These are phyloP conservation scores for Cydia fagiglandana DNA, from an alignment of 1,140 invertebrate species.

Conservation along the genomic window DNA sequence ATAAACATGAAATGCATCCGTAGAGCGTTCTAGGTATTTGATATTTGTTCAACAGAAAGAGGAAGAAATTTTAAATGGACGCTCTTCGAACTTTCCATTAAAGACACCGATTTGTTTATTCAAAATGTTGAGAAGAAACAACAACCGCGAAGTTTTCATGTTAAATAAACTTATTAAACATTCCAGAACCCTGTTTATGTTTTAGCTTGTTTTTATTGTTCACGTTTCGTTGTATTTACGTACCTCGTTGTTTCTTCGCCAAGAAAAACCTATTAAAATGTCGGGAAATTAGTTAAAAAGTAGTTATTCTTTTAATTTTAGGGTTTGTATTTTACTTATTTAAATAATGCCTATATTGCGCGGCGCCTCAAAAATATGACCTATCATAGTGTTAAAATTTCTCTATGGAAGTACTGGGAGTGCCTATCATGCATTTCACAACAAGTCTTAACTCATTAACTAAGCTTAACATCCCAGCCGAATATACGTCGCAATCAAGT, in stretches of 20 bases:
- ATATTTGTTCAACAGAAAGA: background rate
- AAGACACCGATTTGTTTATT: background rate
- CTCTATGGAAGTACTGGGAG: no score
- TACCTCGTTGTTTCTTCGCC: background rate
- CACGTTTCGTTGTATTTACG: background rate
- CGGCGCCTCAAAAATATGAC: no score
- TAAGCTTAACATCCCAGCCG: background rate
- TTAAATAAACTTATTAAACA: background rate
- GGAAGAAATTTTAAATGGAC: background rate
- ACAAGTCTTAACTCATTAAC: background rate
- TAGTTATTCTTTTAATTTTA: no score
- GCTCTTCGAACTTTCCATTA: background rate
- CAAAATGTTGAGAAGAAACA: background rate
- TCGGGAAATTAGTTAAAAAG: no score
- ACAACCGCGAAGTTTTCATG: background rate
- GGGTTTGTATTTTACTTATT: no score
- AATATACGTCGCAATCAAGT: slow-evolving; percentile 1
- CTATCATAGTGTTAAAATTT: no score
- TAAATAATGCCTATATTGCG: no score
- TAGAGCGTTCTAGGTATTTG: no score
- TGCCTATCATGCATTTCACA: background rate
- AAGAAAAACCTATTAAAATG: no score
- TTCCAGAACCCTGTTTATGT: background rate
- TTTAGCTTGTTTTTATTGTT: background rate
- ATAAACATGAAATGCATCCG: no score